Conservation (phyloP, 2,797 vertebrate species). For the Scleropages formosus region DNA sequence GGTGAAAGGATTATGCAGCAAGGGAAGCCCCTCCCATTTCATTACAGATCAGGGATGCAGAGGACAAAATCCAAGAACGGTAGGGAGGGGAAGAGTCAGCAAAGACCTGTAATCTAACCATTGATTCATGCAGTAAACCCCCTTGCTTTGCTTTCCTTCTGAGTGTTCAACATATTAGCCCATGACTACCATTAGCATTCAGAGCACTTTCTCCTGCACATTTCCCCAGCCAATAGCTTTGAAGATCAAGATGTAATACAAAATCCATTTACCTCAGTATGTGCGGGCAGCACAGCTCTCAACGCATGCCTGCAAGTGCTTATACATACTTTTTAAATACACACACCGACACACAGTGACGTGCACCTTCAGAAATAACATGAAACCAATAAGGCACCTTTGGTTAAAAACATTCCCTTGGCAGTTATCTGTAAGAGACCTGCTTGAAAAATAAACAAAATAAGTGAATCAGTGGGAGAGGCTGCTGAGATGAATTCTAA, state of each 20-base stretch:
- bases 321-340: neutral
- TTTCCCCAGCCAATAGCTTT: conserved; percentile 24
- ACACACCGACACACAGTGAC: neutral
- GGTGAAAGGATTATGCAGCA: neutral
- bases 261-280: neutral
- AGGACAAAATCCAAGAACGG: neutral
- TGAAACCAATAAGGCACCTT: neutral
- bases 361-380: neutral
- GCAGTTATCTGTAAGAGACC: conserved; percentile 9
- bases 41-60: neutral
- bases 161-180: neutral
- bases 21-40: neutral
- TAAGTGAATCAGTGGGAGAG: neutral
- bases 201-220: conserved; percentile 38
- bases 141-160: conserved; percentile 5
- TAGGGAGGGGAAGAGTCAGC: neutral
- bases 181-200: conserved; percentile 33
- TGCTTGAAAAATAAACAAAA: conserved; percentile 1
- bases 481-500: neutral
- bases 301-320: conserved; percentile 12
- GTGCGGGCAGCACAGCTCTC: neutral
- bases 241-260: neutral
- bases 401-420: no score
- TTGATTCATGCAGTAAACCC: neutral
- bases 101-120: neutral